A percentile compares a stretch with the other conserved stretches of the same genome.
These are phyloP conservation scores for Choristoneura fumiferana DNA, from an alignment of 1,140 invertebrate species.

Conservation along the genomic window DNA sequence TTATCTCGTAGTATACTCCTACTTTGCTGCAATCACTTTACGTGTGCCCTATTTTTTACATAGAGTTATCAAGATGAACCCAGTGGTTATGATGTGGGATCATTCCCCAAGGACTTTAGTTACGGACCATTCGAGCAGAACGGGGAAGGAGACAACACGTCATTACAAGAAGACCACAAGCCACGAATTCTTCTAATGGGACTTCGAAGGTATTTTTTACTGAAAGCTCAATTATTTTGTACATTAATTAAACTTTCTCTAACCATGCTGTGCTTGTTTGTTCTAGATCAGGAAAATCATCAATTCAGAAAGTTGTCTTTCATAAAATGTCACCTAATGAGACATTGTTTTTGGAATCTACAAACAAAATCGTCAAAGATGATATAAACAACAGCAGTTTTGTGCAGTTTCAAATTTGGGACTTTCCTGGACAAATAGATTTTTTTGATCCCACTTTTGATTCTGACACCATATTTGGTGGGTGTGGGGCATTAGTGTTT, in stretches of 20 bases:
- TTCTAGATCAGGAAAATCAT: constrained; percentile 98
- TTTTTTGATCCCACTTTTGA: constrained; percentile 98
- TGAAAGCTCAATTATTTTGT: background rate
- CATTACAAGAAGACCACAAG: constrained; percentile 85
- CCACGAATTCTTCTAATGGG: constrained; percentile 98
- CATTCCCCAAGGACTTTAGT: constrained; percentile 95
- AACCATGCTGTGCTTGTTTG: constrained; percentile 13
- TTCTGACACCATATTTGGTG: constrained; percentile 96
- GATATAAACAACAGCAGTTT: constrained; percentile 98
- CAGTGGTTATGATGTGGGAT: constrained; percentile 83
- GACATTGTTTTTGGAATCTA: constrained; percentile 99
- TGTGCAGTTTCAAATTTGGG: constrained; percentile 99
- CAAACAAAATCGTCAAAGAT: constrained; percentile 99
- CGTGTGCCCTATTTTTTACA: background rate
- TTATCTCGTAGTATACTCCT: constrained; percentile 1
- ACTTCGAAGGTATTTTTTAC: constrained; percentile 85
- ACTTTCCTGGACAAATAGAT: constrained; percentile 99
- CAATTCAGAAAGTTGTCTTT: constrained; percentile 99
- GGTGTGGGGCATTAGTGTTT: constrained; percentile 97
- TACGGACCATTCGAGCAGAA: constrained; percentile 89
- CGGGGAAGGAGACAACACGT: constrained; percentile 80
- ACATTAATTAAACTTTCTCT: no score
- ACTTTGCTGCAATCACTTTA: background rate
- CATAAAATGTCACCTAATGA: constrained; percentile 99
- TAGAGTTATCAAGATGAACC: constrained; percentile 86